phyloP scores from a whole-genome alignment of 2,113 vertebrate genomes.

The Piprites chloris region DNA sequence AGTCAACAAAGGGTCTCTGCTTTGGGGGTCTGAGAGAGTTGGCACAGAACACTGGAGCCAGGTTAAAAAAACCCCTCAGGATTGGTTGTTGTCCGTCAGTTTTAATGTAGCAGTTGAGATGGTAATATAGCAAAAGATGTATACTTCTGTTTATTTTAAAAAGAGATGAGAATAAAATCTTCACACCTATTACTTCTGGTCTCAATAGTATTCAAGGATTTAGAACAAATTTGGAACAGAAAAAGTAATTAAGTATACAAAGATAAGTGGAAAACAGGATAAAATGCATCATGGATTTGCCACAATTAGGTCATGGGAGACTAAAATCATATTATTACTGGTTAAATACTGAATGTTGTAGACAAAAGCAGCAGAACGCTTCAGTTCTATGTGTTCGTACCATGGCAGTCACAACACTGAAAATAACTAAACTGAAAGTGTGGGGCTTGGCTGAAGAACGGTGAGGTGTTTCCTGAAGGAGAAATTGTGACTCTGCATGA shows the following conservation, averaged over 20 bases:
- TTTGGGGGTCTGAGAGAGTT: neutral
- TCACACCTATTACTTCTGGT: neutral
- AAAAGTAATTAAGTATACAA: neutral
- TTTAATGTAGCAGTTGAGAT: neutral
- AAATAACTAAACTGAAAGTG: neutral
- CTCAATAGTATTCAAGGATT: neutral
- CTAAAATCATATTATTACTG: neutral
- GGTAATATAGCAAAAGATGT: neutral
- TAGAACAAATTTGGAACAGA: neutral
- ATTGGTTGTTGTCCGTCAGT: neutral
- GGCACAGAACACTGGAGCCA: neutral
- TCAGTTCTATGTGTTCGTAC: neutral
- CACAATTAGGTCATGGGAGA: slow-evolving; percentile 21
- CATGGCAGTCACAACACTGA: accelerated
- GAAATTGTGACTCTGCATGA: neutral
- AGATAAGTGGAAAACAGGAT: slow-evolving; percentile 37
- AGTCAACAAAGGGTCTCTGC: neutral
- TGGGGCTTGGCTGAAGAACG: neutral
- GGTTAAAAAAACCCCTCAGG: neutral
- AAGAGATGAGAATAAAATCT: neutral
- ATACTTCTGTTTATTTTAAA: neutral
- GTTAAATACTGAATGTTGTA: neutral
- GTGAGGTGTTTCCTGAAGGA: neutral
- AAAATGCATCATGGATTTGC: slow-evolving; percentile 15
- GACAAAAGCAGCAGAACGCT: neutral